Evolutionary conservation across 2,797 vertebrate species (phyloP).

Genomic region (Acomys russatus): DNA sequence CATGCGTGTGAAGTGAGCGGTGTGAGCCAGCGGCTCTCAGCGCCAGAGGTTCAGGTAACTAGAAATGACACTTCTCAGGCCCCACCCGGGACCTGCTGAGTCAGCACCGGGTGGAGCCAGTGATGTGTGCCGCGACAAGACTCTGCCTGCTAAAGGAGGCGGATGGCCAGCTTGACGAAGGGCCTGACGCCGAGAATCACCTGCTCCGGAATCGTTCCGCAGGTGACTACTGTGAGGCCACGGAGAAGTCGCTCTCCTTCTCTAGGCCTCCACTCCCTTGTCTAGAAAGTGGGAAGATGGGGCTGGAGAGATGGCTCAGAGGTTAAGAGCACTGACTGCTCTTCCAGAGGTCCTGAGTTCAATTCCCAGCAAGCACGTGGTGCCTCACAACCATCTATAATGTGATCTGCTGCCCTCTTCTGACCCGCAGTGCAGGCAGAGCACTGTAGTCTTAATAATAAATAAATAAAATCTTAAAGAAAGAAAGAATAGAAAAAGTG

Average conservation of each 20-base stretch:
- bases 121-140: neutral
- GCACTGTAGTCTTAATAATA: too few species aligned
- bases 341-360: too few species aligned
- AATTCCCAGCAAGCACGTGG: too few species aligned
- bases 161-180: neutral
- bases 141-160: neutral
- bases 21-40: neutral
- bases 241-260: neutral
- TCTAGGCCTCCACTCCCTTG: neutral
- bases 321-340: too few species aligned
- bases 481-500: too few species aligned
- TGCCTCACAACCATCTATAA: too few species aligned
- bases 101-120: neutral
- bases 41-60: neutral
- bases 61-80: conserved; percentile 38
- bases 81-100: neutral
- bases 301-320: too few species aligned
- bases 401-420: too few species aligned
- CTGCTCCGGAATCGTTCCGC: neutral
- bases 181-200: neutral
- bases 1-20: neutral
- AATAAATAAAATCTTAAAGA: too few species aligned
- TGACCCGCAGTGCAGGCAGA: too few species aligned
- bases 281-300: neutral
- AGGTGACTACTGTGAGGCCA: neutral